These are phyloP conservation scores for Morpho deidamia DNA, from an alignment of 2,888 invertebrate genomes.

Conservation along the genomic window DNA sequence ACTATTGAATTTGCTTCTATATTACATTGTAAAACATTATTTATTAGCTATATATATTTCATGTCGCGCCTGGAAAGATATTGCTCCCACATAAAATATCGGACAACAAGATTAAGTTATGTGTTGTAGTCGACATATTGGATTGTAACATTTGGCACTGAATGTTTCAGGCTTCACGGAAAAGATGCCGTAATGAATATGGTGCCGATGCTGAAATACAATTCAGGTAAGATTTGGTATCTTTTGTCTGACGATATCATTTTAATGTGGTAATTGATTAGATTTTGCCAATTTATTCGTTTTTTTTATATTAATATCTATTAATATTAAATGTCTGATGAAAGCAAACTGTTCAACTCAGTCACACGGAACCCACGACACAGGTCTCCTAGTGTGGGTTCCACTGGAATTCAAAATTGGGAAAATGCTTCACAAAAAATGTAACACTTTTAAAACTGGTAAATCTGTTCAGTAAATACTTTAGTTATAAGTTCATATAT, in stretches of 20 bases:
- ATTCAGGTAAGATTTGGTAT: slow-evolving; percentile 34
- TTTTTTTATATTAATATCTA: no score
- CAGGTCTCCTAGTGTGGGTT: no score
- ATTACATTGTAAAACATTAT: background rate
- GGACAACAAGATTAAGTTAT: slow-evolving; percentile 47
- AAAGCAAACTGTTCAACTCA: no score
- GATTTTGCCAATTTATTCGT: no score
- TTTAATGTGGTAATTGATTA: no score
- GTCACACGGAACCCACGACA: no score
- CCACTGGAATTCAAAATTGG: no score
- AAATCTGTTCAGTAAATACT: no score
- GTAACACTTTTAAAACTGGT: no score
- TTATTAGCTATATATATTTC: background rate
- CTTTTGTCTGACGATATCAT: background rate
- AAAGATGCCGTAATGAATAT: slow-evolving; percentile 41
- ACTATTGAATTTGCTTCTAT: background rate
- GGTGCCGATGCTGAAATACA: slow-evolving; percentile 33
- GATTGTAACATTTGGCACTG: slow-evolving; percentile 62
- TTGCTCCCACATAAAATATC: slow-evolving; percentile 45
- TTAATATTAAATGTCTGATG: no score
- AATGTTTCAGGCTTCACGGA: slow-evolving; percentile 52
- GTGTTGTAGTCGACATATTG: slow-evolving; percentile 65
- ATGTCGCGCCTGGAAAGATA: slow-evolving; percentile 24
- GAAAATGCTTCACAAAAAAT: no score
- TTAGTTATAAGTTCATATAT: no score